A percentile compares a stretch with the other conserved stretches of the same genome.
Conservation (phyloP, 2,797 vertebrate genomes). For the Helarctos malayanus region DNA sequence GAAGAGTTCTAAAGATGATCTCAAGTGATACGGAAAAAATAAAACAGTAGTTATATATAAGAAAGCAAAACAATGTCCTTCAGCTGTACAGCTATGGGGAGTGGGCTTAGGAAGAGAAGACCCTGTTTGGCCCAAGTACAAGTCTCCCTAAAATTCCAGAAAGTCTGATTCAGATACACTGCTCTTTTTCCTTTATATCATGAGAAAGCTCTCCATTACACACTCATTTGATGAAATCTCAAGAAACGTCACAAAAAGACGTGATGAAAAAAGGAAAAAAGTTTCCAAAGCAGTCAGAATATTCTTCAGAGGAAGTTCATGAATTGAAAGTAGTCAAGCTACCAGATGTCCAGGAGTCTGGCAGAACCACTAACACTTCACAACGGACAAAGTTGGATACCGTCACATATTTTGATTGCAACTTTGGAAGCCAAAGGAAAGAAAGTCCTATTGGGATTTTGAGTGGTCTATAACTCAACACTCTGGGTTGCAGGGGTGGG, state of each 20-base stretch:
- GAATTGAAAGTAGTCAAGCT: neutral
- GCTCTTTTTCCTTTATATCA: neutral
- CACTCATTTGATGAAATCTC: neutral
- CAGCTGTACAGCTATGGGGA: neutral
- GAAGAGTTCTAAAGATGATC: neutral
- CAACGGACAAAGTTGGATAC: neutral
- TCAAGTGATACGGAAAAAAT: neutral
- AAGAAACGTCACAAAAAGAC: neutral
- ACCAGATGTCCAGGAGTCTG: neutral
- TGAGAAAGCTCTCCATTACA: neutral
- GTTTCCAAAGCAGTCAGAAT: neutral
- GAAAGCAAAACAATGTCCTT: neutral
- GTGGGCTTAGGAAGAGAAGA: neutral
- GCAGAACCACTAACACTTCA: neutral
- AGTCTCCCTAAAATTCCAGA: neutral
- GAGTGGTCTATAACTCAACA: neutral
- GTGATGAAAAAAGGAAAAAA: neutral
- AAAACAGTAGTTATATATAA: neutral
- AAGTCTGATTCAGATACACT: neutral
- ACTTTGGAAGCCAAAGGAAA: neutral
- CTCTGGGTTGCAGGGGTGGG: accelerated
- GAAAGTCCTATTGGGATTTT: neutral
- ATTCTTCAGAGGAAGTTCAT: neutral
- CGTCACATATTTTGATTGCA: neutral
- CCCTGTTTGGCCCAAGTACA: neutral